Evolutionary conservation across 2,888 invertebrate genomes (phyloP).

Genomic region (Listrodromus nycthemerus): DNA sequence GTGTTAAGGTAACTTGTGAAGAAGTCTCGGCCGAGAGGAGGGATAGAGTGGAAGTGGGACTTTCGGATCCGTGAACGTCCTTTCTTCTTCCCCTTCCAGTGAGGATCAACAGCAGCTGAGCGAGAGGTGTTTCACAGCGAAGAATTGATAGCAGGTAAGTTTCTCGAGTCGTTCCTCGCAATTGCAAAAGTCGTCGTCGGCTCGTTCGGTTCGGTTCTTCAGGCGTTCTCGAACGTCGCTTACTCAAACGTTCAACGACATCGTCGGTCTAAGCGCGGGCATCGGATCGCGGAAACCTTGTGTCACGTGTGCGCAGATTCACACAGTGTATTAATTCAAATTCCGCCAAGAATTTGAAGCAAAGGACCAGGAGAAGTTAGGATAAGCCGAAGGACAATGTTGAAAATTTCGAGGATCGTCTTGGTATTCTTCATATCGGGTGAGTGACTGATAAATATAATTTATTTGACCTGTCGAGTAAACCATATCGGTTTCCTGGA

Average conservation of each 20-base stretch:
- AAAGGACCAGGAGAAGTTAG: not conserved
- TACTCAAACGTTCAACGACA: not conserved
- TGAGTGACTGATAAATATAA: constrained; percentile 28
- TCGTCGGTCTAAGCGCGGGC: not conserved
- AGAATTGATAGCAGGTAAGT: constrained; percentile 50
- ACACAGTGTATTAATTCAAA: not conserved
- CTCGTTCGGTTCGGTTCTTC: constrained; percentile 48
- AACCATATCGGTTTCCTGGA: not conserved
- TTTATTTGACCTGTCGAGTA: not conserved
- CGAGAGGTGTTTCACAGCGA: constrained; percentile 55
- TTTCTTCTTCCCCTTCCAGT: constrained; percentile 67
- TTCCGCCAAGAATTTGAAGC: not conserved
- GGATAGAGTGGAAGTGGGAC: constrained; percentile 66
- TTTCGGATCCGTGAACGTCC: constrained; percentile 64
- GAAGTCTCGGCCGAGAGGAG: constrained; percentile 40
- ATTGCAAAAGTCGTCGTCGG: constrained; percentile 53
- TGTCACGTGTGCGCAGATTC: not conserved
- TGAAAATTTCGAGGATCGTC: constrained; percentile 27
- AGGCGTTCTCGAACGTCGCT: constrained; percentile 22
- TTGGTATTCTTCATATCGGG: constrained; percentile 42
- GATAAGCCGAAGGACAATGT: constrained; percentile 24
- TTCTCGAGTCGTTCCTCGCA: constrained; percentile 46
- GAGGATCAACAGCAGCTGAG: constrained; percentile 31
- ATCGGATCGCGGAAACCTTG: not conserved
- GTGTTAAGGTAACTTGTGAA: constrained; percentile 48